A percentile compares a stretch with the other conserved stretches of the same genome.
phyloP scores from a whole-genome alignment of 37 sponge, comb jelly and placozoan species.

The Oscarella lobularis region DNA sequence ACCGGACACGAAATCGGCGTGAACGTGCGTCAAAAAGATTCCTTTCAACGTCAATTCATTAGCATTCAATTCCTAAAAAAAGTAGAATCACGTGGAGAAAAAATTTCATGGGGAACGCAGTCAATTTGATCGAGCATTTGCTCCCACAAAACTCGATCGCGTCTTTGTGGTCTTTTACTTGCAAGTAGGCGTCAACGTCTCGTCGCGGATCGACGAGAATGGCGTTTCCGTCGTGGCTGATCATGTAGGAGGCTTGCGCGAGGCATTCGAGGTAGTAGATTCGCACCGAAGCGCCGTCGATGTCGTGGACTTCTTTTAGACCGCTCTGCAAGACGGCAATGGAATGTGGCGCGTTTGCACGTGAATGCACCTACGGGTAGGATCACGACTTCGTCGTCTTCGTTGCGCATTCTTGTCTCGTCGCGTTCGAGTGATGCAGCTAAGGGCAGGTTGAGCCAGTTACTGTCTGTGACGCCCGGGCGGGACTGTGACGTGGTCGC shows the following conservation, averaged over 20 bases:
- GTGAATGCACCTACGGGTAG: too few relatives aligned
- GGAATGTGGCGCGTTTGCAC: too few relatives aligned
- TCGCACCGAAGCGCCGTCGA: slow-evolving; percentile 36
- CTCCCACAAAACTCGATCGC: too few relatives aligned
- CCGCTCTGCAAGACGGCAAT: slow-evolving; percentile 28
- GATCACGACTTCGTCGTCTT: too few relatives aligned
- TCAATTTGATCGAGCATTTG: too few relatives aligned
- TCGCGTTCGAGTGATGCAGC: too few relatives aligned
- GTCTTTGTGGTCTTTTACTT: slow-evolving; percentile 12
- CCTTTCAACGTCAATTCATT: slow-evolving; percentile 1
- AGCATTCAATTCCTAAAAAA: neutral
- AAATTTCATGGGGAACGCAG: too few relatives aligned
- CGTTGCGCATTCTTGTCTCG: too few relatives aligned
- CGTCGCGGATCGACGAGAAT: slow-evolving; percentile 76
- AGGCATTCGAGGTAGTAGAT: slow-evolving; percentile 84
- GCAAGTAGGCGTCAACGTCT: slow-evolving; percentile 65
- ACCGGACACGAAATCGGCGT: slow-evolving; percentile 91
- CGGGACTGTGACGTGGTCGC: too few relatives aligned
- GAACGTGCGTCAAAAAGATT: slow-evolving; percentile 62
- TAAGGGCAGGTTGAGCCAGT: too few relatives aligned
- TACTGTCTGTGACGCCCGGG: too few relatives aligned
- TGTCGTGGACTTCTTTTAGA: neutral
- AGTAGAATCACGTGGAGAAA: neutral
- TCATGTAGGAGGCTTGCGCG: slow-evolving; percentile 80
- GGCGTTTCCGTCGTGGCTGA: slow-evolving; percentile 51